Evolutionary conservation across 2,113 vertebrate genomes (phyloP), one percentile per base, ranked within the genome.

Genomic region (Rhinoptilus africanus): DNA sequence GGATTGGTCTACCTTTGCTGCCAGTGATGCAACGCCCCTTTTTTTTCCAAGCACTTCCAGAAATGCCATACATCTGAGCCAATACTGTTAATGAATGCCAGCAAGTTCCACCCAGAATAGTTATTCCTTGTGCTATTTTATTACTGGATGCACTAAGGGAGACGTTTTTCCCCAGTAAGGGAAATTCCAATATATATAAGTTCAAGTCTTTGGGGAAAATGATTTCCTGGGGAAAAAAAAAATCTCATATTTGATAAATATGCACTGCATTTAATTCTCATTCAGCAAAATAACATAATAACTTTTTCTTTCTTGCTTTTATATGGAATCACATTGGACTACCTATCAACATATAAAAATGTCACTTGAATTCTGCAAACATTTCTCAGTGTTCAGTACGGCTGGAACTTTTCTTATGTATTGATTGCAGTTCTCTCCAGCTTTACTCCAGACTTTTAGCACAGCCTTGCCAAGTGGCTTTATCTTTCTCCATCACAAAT

Each of bases 71-170:
- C 27, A 67, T 77, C 57, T 79, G 88, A 96, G 69, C 50, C 67
- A 76, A 21, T 85, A 28, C 28, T 62, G 39, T 67, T 93, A 93
- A 91, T 72, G 73, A 96, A 95, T 88, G 77, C 74, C 91, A 89
- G 48, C 63, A 74, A 81, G 43, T 89, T 95, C 88, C 88, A 85
- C 77, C 24, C 62, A 85, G 69, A 93, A 76, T 41, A 53, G 27
- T 92, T 95, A 41, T 37, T 79, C 67, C 72, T 84, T 53, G 22
- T 67, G 56, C 69, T 82, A 0, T 96, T 83, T 93, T 88, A 68
- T 71, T 95, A 41, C 79, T 85, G 37, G 73, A 63, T 91, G 67
- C 30, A 45, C 37, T 85, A 53, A 88, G 57, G 35, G 67, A 69
- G 57, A 51, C 12, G 26, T 19, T 93, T 72, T 90, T 85, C 45